These are phyloP conservation scores for Furcula furcula DNA, from an alignment of 2,888 invertebrate species.

Conservation along the genomic window DNA sequence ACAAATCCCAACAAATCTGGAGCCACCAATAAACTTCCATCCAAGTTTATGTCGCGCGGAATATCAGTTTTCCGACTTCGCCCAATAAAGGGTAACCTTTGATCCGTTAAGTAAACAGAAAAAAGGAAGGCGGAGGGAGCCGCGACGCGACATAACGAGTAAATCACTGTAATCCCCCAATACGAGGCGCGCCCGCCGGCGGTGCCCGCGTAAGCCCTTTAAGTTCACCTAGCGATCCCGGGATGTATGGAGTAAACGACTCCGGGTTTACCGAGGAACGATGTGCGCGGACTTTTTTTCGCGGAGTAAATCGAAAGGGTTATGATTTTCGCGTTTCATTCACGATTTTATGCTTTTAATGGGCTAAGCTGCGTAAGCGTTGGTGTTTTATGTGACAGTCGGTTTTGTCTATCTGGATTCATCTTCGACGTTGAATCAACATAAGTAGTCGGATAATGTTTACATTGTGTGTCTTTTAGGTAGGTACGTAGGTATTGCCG, in stretches of 20 bases:
- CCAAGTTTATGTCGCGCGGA: constrained; percentile 67
- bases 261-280: constrained; percentile 31
- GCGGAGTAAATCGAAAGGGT: constrained; percentile 4
- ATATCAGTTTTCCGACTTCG: constrained; percentile 77
- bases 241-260: constrained; percentile 53
- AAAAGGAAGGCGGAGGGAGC: constrained; percentile 58
- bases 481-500: too few species aligned
- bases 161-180: constrained; percentile 77
- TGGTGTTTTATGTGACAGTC: too few species aligned
- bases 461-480: too few species aligned
- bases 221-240: constrained; percentile 66
- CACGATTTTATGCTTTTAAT: too few species aligned
- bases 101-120: constrained; percentile 80
- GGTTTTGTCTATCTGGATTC: too few species aligned
- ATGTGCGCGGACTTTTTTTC: constrained; percentile 23
- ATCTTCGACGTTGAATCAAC: too few species aligned
- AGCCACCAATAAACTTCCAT: constrained; percentile 58
- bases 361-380: too few species aligned
- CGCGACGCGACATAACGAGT: constrained; percentile 66
- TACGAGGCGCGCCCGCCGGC: constrained; percentile 58
- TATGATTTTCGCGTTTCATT: too few species aligned
- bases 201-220: constrained; percentile 59
- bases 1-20: constrained; percentile 63
- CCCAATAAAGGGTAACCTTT: constrained; percentile 78
- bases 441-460: too few species aligned